Percentiles rank a stretch among this genome's conserved stretches.
Conservation (phyloP, 2,113 vertebrate species). For the Ifrita kowaldi region DNA sequence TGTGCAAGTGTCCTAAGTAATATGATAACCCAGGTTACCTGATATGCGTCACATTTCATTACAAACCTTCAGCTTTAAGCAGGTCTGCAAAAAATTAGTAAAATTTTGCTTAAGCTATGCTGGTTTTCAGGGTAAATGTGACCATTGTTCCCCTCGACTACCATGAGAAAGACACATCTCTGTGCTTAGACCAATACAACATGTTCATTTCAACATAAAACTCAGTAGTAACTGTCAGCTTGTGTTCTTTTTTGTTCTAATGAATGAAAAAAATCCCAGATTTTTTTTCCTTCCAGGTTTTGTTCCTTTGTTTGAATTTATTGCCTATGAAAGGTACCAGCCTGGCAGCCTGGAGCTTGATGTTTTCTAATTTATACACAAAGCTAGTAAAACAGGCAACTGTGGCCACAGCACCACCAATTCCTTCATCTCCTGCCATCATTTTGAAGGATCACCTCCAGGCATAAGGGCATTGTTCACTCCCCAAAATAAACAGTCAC, state of each 20-base stretch:
- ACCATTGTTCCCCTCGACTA: not conserved
- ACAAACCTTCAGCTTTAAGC: not conserved
- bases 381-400: not conserved
- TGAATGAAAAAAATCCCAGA: not conserved
- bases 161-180: not conserved
- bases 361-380: constrained; percentile 30
- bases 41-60: not conserved
- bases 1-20: not conserved
- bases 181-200: not conserved
- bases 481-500: not conserved
- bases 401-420: not conserved
- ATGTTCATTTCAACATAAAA: not conserved
- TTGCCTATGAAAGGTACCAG: not conserved
- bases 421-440: constrained; percentile 14
- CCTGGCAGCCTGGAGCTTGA: not conserved
- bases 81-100: not conserved
- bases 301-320: constrained; percentile 15
- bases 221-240: not conserved
- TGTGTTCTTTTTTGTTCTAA: not conserved
- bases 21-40: not conserved
- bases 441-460: constrained; percentile 18
- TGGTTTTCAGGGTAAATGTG: not conserved
- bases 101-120: not conserved
- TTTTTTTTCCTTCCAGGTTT: not conserved
- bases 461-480: not conserved